Evolutionary conservation across 2,888 invertebrate species (phyloP).

Genomic region (Coleophora deauratella): DNA sequence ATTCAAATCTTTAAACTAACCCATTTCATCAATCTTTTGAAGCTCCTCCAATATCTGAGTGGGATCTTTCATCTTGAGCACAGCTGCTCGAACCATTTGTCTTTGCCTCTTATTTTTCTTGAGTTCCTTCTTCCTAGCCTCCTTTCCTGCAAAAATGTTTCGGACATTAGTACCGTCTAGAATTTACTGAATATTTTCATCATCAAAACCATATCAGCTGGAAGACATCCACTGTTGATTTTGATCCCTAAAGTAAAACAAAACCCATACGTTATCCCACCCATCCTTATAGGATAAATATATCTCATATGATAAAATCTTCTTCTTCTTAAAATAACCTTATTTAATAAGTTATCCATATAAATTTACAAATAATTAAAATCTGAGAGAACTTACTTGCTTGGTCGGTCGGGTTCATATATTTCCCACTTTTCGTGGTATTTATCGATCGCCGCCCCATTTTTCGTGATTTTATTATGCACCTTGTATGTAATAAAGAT

Average conservation of each 20-base stretch:
- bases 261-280: no score
- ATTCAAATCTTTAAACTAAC: slow-evolving; percentile 66
- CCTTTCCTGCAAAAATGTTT: slow-evolving; percentile 85
- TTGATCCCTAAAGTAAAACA: no score
- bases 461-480: slow-evolving; percentile 28
- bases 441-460: slow-evolving; percentile 98
- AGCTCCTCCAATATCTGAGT: slow-evolving; percentile 94
- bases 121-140: slow-evolving; percentile 96
- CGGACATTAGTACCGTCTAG: not conserved
- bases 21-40: slow-evolving; percentile 99
- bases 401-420: slow-evolving; percentile 99
- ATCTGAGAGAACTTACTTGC: slow-evolving; percentile 83
- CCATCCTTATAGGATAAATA: no score
- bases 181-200: not conserved
- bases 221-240: no score
- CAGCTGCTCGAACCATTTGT: slow-evolving; percentile 96
- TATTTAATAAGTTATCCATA: not conserved
- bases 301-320: no score
- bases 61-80: slow-evolving; percentile 98
- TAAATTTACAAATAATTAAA: slow-evolving; percentile 12
- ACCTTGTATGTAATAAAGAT: no score
- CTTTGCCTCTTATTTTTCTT: slow-evolving; percentile 99
- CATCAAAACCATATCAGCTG: no score
- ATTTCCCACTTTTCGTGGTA: slow-evolving; percentile 99
- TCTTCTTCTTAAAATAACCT: no score